Percentiles rank a stretch among this genome's conserved stretches.
Conservation (phyloP, 2,113 vertebrate species). For the Entomyzon cyanotis region DNA sequence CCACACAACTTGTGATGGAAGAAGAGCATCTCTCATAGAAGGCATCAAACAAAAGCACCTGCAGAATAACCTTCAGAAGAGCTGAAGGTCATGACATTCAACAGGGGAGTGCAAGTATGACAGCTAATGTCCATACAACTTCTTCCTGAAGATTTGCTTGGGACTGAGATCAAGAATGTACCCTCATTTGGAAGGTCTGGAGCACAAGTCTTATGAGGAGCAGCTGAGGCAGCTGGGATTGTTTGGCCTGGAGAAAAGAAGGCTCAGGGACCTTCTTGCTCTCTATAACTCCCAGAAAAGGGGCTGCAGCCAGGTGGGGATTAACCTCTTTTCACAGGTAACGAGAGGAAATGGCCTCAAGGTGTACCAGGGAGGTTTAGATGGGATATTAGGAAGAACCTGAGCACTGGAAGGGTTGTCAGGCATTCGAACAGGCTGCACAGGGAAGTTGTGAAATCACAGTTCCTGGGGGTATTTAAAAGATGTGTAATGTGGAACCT, state of each 20-base stretch:
- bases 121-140: neutral
- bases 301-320: neutral
- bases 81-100: neutral
- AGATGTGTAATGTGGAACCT: neutral
- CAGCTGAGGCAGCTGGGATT: neutral
- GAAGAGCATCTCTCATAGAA: neutral
- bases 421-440: neutral
- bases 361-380: neutral
- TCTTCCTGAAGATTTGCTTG: neutral
- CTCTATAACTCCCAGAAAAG: neutral
- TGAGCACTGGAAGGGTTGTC: neutral
- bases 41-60: neutral
- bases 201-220: neutral
- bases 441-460: neutral
- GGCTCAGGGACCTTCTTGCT: neutral
- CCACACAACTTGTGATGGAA: neutral
- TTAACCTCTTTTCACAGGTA: neutral
- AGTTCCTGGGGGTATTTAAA: neutral
- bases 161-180: accelerated
- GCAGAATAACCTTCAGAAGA: neutral
- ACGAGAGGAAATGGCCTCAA: neutral
- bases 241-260: neutral
- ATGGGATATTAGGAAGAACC: neutral
- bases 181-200: neutral
- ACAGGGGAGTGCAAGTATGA: neutral